Percentiles rank a stretch among this genome's conserved stretches.
phyloP scores from a whole-genome alignment of 2,113 vertebrate species.

The Carassius auratus region DNA sequence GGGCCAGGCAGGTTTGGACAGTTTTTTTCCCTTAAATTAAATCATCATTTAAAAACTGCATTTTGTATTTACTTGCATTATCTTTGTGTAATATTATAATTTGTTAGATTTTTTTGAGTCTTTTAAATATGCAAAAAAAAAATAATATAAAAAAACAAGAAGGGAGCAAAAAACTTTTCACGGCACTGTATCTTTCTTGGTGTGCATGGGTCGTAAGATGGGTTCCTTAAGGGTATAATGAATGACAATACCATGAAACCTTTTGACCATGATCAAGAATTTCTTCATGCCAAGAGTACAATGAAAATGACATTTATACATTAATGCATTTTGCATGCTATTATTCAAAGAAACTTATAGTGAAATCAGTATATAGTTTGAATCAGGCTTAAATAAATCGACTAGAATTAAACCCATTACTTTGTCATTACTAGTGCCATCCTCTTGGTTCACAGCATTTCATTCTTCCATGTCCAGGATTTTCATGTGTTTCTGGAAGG shows the following conservation, averaged over 20 bases:
- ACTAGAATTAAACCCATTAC: too few species aligned
- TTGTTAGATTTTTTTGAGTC: too few species aligned
- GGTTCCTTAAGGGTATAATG: conserved; percentile 31
- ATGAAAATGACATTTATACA: neutral
- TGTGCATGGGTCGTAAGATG: conserved; percentile 34
- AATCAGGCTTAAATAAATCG: neutral
- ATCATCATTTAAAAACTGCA: too few species aligned
- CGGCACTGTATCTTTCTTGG: neutral
- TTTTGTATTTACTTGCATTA: too few species aligned
- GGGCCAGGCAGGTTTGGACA: too few species aligned
- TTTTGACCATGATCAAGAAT: conserved; percentile 9
- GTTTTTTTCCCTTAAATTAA: too few species aligned
- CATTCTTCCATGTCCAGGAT: neutral
- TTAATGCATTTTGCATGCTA: neutral
- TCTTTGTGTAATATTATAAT: too few species aligned
- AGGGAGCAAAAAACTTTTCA: too few species aligned
- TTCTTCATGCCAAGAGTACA: neutral
- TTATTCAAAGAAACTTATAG: neutral
- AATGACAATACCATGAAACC: conserved; percentile 12
- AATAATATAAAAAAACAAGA: too few species aligned
- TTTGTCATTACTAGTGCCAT: too few species aligned
- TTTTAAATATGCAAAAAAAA: too few species aligned
- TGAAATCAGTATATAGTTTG: neutral
- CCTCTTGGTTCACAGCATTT: neutral
- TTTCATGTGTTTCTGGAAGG: conserved; percentile 51